A percentile compares a stretch with the other conserved stretches of the same genome.
Evolutionary conservation across 2,113 vertebrate species (phyloP).

Genomic region (Anarhynchus alexandrinus): DNA sequence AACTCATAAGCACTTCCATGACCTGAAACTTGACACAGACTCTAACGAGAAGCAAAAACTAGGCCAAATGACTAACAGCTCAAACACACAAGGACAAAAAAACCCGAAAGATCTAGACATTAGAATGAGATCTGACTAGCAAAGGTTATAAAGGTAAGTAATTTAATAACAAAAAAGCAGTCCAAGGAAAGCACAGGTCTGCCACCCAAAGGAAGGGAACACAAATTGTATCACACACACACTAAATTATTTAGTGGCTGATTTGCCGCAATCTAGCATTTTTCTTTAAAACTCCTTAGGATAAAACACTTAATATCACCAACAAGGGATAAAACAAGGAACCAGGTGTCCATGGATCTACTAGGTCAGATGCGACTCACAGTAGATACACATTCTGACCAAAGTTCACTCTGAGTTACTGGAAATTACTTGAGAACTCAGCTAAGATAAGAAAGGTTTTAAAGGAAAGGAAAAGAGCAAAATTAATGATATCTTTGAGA

Average conservation of each 20-base stretch:
- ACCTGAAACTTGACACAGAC: background rate
- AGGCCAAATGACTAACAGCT: background rate
- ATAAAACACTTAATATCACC: too few species aligned
- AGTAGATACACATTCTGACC: background rate
- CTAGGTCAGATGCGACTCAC: background rate
- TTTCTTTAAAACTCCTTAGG: too few species aligned
- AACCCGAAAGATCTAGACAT: background rate
- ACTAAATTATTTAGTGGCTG: background rate
- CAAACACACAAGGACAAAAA: background rate
- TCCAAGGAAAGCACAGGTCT: background rate
- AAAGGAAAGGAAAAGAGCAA: background rate
- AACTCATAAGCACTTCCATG: background rate
- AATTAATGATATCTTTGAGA: background rate
- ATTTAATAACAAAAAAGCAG: background rate
- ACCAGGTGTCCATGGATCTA: background rate
- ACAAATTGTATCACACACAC: background rate
- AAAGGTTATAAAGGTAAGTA: background rate
- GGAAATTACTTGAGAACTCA: background rate
- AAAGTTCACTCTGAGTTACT: background rate
- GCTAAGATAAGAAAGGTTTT: background rate
- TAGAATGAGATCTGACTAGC: background rate
- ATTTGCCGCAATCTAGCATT: fast-evolving
- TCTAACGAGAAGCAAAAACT: background rate
- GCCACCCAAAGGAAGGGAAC: slow-evolving; percentile 34
- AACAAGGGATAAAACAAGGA: background rate